Base-by-base conservation (phyloP, 2,888 invertebrate species). In the Trissolcus japonicus region DNA sequence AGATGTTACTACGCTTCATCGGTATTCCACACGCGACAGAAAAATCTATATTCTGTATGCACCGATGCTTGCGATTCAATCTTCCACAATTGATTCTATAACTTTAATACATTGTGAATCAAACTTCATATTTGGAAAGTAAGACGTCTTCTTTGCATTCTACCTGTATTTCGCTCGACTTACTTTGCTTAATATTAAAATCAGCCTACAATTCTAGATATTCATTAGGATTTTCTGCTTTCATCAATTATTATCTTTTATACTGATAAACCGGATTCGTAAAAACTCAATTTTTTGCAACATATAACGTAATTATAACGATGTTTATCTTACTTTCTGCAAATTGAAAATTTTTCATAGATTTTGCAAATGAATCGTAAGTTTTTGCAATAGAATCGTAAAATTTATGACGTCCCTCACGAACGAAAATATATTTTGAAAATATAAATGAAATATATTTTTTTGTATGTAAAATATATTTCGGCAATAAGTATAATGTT, bases 1-100 rank as follows among this genome's bases (percentile, higher is more conserved):
- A 88, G 88, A 88, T 88, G 88, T 87, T 87, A 69, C 83, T 79
- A 76, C 67, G 78, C 83, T 82, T 80, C 82, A 80, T 80, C 81
- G 82, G 82, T 82, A 86, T 85, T 84, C 82, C 76, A 80, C 82
- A 78, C 76, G 82, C 83, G 85, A 86, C 83, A 84, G 80, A 84
- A 84, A 85, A 86, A 83, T 84, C 83, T 83, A 78, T 81, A 80
- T 79, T 75, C 77, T 74, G 71, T 68, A 79, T 79, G 79, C 79
- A 79, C 68, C 79, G 79, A 76, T 79, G 79, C 75, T 76, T 68
- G 79, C 79, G 71, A 79, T 79, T 79, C 79, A 76, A 79, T 79
- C 79, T 73, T 71, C 79, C 75, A 76, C 79, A 79, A 79, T 79
- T 79, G 79, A 79, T 79, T 79, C 71, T 68, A 76, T 76, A 79